Percentiles rank a stretch among this genome's conserved stretches.
phyloP scores from a whole-genome alignment of 2,888 invertebrate species.

The Osmoderma eremita region DNA sequence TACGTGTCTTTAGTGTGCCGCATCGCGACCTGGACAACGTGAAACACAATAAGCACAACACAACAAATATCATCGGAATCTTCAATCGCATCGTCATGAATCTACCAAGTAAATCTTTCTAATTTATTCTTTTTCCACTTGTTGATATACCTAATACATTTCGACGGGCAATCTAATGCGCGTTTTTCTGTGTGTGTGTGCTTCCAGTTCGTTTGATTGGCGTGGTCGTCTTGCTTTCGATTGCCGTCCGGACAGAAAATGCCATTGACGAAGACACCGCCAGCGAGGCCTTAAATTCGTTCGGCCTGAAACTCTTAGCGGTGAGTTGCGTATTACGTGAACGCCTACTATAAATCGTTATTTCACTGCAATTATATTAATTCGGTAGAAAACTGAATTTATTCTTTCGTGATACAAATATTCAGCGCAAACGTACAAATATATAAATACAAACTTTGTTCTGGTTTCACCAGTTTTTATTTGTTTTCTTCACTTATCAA shows the following conservation, averaged over 20 bases:
- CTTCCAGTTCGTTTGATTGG: slow-evolving; percentile 8
- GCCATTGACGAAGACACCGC: background rate
- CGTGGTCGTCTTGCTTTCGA: background rate
- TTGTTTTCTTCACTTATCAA: too few species aligned
- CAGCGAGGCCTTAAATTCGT: slow-evolving; percentile 16
- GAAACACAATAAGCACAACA: background rate
- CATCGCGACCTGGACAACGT: background rate
- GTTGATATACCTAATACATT: background rate
- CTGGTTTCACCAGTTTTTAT: too few species aligned
- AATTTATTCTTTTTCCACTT: background rate
- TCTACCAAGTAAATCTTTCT: slow-evolving; percentile 1
- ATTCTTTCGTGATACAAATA: too few species aligned
- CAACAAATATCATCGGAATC: background rate
- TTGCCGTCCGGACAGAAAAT: background rate
- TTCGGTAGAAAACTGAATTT: too few species aligned
- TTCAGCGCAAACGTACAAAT: too few species aligned
- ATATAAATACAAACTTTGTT: too few species aligned
- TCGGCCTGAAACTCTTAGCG: slow-evolving; percentile 26
- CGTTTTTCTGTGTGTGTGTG: background rate
- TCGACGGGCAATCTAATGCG: too few species aligned
- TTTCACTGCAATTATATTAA: too few species aligned
- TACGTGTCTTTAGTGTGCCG: too few species aligned
- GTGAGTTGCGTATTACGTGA: background rate
- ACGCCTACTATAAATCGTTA: too few species aligned
- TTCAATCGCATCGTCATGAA: too few species aligned